These are phyloP conservation scores for Cheilosia urbana DNA, from an alignment of 2,888 invertebrate species.

Conservation along the genomic window DNA sequence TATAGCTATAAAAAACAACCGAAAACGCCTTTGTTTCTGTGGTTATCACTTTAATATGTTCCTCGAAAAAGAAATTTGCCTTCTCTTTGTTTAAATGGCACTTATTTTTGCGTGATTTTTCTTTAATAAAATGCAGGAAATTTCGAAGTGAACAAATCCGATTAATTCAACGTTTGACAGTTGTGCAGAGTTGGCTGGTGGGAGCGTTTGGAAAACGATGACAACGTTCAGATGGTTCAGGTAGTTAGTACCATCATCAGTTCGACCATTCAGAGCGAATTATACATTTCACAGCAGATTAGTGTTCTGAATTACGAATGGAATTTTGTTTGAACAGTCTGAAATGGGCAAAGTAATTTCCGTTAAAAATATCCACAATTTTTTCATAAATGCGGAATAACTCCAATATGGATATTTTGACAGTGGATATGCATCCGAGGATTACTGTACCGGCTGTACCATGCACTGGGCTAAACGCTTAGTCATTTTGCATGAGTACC, in stretches of 20 bases:
- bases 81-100: constrained; percentile 69
- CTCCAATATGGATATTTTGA: neutral
- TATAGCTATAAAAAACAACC: constrained; percentile 53
- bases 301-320: neutral
- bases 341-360: too few species aligned
- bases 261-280: neutral
- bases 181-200: constrained; percentile 70
- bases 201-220: constrained; percentile 61
- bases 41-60: constrained; percentile 37
- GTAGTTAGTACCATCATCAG: neutral
- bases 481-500: constrained; percentile 43
- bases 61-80: constrained; percentile 54
- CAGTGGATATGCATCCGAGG: neutral
- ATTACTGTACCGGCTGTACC: constrained; percentile 17
- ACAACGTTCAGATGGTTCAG: constrained; percentile 5
- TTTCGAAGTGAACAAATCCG: constrained; percentile 69
- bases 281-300: neutral
- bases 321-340: neutral
- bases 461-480: constrained; percentile 39
- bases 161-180: constrained; percentile 71
- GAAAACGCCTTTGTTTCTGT: constrained; percentile 32
- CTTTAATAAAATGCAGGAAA: constrained; percentile 60
- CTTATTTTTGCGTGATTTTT: constrained; percentile 61
- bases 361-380: too few species aligned
- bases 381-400: neutral